Base-by-base conservation (phyloP, 2,113 vertebrate genomes). In the Helogale parvula region DNA sequence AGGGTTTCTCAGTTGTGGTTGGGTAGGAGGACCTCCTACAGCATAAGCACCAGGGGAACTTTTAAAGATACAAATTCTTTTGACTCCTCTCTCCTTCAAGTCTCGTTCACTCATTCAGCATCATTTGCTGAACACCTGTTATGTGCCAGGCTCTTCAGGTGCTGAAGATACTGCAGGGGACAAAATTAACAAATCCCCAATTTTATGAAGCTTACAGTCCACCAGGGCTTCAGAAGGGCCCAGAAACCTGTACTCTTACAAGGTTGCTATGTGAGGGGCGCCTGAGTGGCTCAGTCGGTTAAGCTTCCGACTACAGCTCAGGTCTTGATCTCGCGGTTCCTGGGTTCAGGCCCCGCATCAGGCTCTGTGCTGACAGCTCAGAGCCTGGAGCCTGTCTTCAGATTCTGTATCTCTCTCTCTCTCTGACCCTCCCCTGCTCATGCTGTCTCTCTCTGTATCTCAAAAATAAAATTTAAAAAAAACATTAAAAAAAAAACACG, bases 1-100 rank as follows among this genome's bases (percentile, higher is more conserved):
- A 93, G 27, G 19, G 29, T 86, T 88, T 91, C 57, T 94, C 60
- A 41, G 33, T 71, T 94, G 71, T 83, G 82, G 63, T 79, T 84
- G 38, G 38, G 12, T 35, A 21, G 21, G 41, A 50, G 16, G n/a
- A 25, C 7, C 17, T 71, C 86, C 38, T 72, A 47, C 3, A 85
- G 29, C 50, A 94, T 71, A 89, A 88, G 31, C 31, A 52, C 35
- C 35, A 45, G 83, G 29, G 77, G 15, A 65, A 91, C 33, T 60
- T 94, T 68, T 84, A 87, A 88, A 90, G 45, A 38, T 33, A 38
- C 10, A 57, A 45, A 6, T 80, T 94, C 57, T 92, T 50, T 29
- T 76, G 47, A 50, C 2, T 74, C 21, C 29, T 89, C 7, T 15
- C 31, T 52, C 27, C 35, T 47, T 41, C 29, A 52, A 92, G 76